These are phyloP conservation scores for Pangasius mekongensis DNA, from an alignment of 2,797 vertebrate species.

Conservation along the genomic window DNA sequence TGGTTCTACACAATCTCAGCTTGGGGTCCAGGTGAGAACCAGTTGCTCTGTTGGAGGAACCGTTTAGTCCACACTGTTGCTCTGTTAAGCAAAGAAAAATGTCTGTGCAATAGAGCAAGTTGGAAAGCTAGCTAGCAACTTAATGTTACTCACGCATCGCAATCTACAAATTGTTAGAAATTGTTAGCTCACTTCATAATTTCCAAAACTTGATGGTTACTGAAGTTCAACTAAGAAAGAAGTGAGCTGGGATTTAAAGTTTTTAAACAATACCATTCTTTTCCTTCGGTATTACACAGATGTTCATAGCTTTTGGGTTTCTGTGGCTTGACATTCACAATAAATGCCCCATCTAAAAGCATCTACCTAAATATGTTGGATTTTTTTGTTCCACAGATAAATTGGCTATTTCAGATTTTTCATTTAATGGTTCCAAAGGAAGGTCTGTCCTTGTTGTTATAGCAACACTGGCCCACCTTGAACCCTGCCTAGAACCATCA, in stretches of 20 bases:
- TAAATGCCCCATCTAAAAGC: neutral
- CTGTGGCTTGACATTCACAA: neutral
- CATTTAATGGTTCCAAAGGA: neutral
- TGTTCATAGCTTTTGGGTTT: neutral
- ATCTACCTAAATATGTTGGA: neutral
- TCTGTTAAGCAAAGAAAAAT: neutral
- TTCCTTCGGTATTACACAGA: neutral
- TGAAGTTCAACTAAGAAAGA: neutral
- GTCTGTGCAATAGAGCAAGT: neutral
- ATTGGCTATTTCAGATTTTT: neutral
- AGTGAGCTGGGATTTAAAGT: neutral
- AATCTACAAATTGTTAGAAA: neutral
- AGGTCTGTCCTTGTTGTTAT: neutral
- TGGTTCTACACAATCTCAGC: neutral
- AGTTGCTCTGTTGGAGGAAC: neutral
- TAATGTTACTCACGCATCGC: neutral
- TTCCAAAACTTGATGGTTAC: neutral
- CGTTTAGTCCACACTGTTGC: neutral
- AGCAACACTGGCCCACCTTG: neutral
- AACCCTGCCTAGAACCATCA: neutral
- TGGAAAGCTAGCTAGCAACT: neutral
- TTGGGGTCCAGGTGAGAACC: constrained; percentile 9
- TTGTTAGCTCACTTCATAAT: neutral
- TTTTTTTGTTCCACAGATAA: neutral
- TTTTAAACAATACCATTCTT: neutral